Evolutionary conservation across 2,113 vertebrate species (phyloP).

Genomic region (Fukomys damarensis): DNA sequence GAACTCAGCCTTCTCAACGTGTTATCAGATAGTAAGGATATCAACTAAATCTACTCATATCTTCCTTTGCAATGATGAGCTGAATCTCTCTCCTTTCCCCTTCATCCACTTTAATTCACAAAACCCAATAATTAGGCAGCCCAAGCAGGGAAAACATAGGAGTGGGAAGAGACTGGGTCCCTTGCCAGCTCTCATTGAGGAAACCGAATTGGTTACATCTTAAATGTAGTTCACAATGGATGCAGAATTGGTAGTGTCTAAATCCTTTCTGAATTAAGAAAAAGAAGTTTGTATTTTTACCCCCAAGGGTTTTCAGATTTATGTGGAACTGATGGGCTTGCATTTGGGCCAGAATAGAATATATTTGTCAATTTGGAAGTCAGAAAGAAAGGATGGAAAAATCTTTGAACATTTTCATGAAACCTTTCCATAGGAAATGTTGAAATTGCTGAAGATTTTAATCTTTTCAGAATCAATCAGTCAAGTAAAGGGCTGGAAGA

Average conservation of each 20-base stretch:
- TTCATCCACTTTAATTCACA: not conserved
- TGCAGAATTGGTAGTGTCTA: not conserved
- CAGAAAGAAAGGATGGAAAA: not conserved
- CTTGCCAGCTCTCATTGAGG: not conserved
- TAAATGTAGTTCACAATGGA: slow-evolving; percentile 24
- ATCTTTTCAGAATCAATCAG: not conserved
- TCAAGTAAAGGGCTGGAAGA: not conserved
- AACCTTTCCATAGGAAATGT: not conserved
- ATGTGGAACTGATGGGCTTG: not conserved
- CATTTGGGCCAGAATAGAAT: not conserved
- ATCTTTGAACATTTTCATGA: not conserved
- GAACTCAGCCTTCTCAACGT: not conserved
- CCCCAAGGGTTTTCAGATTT: slow-evolving; percentile 29
- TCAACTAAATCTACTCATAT: not conserved
- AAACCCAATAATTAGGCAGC: not conserved
- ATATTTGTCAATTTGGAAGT: not conserved
- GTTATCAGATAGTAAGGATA: not conserved
- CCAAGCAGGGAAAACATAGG: not conserved
- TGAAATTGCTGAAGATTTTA: slow-evolving; percentile 38
- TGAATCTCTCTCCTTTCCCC: not conserved
- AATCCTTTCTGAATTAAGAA: not conserved
- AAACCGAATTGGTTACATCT: not conserved
- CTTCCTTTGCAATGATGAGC: not conserved
- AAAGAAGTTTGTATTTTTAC: not conserved
- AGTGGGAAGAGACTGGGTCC: not conserved